Evolutionary conservation across 2,113 vertebrate species (phyloP).

Genomic region (Lanius ludovicianus): DNA sequence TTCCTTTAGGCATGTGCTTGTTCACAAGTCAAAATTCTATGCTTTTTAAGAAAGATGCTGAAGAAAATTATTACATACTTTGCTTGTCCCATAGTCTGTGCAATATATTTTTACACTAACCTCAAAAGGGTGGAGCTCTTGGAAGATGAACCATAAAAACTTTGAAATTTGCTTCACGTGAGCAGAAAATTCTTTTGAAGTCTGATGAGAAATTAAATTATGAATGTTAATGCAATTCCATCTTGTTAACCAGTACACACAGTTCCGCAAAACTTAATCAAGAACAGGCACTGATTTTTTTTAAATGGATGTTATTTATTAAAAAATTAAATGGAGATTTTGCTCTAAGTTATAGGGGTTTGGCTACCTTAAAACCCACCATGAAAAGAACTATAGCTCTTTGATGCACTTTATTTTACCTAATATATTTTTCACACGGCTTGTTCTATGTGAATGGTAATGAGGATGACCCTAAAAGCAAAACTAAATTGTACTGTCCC

Average conservation of each 20-base stretch:
- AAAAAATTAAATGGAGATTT: not conserved
- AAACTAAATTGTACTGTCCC: not conserved
- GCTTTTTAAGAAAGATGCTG: not conserved
- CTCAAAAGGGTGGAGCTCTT: not conserved
- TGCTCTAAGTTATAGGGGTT: not conserved
- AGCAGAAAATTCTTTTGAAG: slow-evolving; percentile 46
- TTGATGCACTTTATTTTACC: not conserved
- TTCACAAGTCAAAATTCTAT: not conserved
- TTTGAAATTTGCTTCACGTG: slow-evolving; percentile 37
- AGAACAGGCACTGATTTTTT: not conserved
- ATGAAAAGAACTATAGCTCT: not conserved
- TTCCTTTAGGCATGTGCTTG: not conserved
- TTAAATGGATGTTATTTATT: not conserved
- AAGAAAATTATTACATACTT: not conserved
- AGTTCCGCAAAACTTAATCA: slow-evolving; percentile 15
- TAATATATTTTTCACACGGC: not conserved
- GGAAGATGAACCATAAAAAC: not conserved
- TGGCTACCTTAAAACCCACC: not conserved
- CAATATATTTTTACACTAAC: not conserved
- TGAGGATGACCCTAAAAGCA: not conserved
- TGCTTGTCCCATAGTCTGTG: not conserved
- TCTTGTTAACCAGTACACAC: slow-evolving; percentile 12
- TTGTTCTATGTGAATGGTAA: not conserved
- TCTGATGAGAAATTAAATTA: slow-evolving; percentile 30
- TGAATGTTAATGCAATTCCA: slow-evolving; percentile 23